Evolutionary conservation across 2,888 invertebrate species (phyloP).

Genomic region (Auanema freiburgensis): DNA sequence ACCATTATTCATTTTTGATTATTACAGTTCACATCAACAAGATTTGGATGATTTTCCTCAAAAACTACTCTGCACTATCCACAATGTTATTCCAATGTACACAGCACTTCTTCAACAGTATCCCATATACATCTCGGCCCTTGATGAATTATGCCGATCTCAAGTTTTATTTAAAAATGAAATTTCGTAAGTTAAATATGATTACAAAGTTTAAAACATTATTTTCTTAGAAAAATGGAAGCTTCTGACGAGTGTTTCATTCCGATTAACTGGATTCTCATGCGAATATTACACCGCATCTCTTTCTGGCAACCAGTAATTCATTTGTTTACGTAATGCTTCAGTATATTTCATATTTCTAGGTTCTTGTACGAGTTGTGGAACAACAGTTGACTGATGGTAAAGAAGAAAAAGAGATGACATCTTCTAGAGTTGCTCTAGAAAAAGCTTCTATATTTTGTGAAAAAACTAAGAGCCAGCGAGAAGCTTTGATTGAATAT

Average conservation of each 20-base stretch:
- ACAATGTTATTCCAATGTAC: constrained; percentile 36
- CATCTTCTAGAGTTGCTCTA: constrained; percentile 35
- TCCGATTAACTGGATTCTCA: constrained; percentile 79
- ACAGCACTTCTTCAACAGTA: constrained; percentile 32
- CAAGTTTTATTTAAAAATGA: constrained; percentile 25
- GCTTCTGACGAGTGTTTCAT: constrained; percentile 83
- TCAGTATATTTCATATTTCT: neutral
- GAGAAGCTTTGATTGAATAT: constrained; percentile 37
- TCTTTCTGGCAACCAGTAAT: constrained; percentile 78
- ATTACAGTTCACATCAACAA: neutral
- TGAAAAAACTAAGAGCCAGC: constrained; percentile 27
- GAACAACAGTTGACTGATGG: constrained; percentile 36
- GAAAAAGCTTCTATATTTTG: constrained; percentile 65
- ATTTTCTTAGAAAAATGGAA: constrained; percentile 77
- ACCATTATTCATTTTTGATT: neutral
- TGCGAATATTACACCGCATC: constrained; percentile 82
- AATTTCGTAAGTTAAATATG: constrained; percentile 24
- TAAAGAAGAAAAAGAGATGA: constrained; percentile 21
- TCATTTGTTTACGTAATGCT: neutral
- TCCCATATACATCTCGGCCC: constrained; percentile 39
- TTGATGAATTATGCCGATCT: constrained; percentile 32
- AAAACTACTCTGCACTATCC: constrained; percentile 21
- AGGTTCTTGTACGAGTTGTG: constrained; percentile 31
- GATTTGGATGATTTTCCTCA: constrained; percentile 6
- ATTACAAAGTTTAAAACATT: neutral